Conservation (phyloP, 1,140 invertebrate species). For the Sipha flava region DNA sequence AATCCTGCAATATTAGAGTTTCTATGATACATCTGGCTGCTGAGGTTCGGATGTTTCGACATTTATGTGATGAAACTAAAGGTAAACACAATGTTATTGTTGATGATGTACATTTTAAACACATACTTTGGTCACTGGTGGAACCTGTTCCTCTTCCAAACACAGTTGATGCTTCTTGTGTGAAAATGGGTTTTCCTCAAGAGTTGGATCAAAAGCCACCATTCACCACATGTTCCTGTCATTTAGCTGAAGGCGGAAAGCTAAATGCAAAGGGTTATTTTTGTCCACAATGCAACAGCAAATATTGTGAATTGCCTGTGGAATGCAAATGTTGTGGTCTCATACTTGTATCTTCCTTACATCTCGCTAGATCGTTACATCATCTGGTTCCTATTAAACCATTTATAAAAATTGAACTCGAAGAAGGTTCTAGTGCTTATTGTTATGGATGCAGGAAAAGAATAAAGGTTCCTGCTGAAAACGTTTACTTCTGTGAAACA, state of each 20-base stretch:
- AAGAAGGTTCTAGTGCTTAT: constrained; percentile 43
- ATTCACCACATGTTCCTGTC: constrained; percentile 71
- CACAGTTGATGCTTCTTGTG: constrained; percentile 69
- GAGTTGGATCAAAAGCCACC: constrained; percentile 57
- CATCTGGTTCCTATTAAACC: constrained; percentile 86
- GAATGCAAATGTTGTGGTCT: constrained; percentile 92
- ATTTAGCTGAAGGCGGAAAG: constrained; percentile 67
- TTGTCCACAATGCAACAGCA: constrained; percentile 89
- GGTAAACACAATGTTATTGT: constrained; percentile 79
- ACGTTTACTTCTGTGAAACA: constrained; percentile 53
- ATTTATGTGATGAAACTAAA: constrained; percentile 72
- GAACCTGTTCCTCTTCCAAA: constrained; percentile 55
- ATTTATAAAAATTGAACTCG: constrained; percentile 61
- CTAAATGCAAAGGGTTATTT: constrained; percentile 73
- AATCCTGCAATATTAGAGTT: constrained; percentile 54
- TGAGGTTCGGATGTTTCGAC: constrained; percentile 85
- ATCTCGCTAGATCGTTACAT: constrained; percentile 93
- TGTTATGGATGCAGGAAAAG: constrained; percentile 66
- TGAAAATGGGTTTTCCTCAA: constrained; percentile 91
- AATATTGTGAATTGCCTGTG: constrained; percentile 95
- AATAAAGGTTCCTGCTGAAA: constrained; percentile 13
- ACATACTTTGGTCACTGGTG: constrained; percentile 49
- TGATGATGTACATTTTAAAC: constrained; percentile 79
- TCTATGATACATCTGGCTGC: constrained; percentile 91
- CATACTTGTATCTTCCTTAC: constrained; percentile 93